Percentiles rank a stretch among this genome's conserved stretches.
Conservation (phyloP, 1,140 invertebrate genomes). For the Platyura marginata region DNA sequence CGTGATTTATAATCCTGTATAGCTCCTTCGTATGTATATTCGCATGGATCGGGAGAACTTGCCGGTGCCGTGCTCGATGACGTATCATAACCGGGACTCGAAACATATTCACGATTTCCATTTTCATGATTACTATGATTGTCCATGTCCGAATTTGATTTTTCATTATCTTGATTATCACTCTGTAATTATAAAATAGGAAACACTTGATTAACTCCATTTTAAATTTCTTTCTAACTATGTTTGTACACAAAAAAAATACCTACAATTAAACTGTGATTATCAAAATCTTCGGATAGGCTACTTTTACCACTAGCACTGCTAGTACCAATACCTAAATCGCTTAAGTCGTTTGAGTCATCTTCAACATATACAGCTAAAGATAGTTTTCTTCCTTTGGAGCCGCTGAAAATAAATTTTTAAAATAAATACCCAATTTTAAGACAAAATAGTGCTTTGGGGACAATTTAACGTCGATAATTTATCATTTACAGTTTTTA, state of each 20-base stretch:
- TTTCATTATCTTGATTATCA: conserved; percentile 41
- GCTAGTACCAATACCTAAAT: conserved; percentile 60
- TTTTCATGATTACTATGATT: conserved; percentile 30
- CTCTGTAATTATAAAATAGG: conserved; percentile 28
- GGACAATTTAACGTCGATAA: too few relatives aligned
- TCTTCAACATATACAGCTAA: conserved; percentile 52
- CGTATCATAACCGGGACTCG: conserved; percentile 22
- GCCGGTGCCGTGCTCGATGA: conserved; percentile 18
- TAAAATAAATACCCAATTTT: too few relatives aligned
- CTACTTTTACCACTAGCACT: conserved; percentile 54
- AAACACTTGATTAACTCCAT: neutral
- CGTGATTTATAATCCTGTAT: conserved; percentile 65
- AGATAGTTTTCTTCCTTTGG: conserved; percentile 31
- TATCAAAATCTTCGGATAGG: conserved; percentile 48
- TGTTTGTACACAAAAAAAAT: neutral
- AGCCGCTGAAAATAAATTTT: conserved; percentile 34
- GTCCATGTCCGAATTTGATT: conserved; percentile 40
- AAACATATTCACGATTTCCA: conserved; percentile 14
- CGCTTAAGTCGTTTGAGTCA: conserved; percentile 61
- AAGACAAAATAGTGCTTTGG: too few relatives aligned
- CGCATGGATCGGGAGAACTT: conserved; percentile 26
- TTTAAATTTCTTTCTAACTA: too few relatives aligned
- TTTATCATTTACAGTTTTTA: too few relatives aligned
- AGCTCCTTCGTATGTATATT: conserved; percentile 72
- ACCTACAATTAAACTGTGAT: conserved; percentile 46